Base-by-base conservation (phyloP, 2,113 vertebrate genomes). In the Datnioides undecimradiatus region DNA sequence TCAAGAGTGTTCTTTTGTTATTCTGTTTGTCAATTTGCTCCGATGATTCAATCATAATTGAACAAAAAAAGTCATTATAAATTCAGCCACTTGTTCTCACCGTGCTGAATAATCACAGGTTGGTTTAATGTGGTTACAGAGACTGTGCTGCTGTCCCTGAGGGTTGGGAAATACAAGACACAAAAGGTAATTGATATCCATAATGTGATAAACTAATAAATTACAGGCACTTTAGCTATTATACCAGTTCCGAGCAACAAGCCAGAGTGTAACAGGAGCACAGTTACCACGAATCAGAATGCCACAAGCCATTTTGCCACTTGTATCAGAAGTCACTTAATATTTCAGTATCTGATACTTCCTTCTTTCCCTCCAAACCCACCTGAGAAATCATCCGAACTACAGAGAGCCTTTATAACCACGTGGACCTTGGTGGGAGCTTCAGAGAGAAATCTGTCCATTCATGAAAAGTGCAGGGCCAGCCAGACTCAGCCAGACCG, bases 361-460 rank as follows among this genome's bases (percentile, higher is more conserved):
- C 87, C 87, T 65, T 77, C 63, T 82, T 62, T 68, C 21, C 75
- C 48, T 46, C 57, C 31, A 54, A 87, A 86, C 51, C 83, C 90
- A 89, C 84, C 85, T 75, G 89, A 90, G 90, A 85, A 92, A 86
- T 80, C 84, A 72, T 76, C 69, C 49, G 52, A 80, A 81, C 87
- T 89, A 93, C 90, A 93, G 87, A 91, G 84, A 63, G 79, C 85
- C 88, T 93, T 88, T 93, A 91, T 92, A 80, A 90, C 49, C 81
- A 62, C 34, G 46, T 58, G 79, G 80, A 60, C 78, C 83, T 82
- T 55, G 54, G 66, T 81, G 83, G 90, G 82, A 81, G 76, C 80
- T 89, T 85, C 75, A 86, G 75, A 86, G 87, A 93, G 89, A 90
- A 88, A 79, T 91, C 88, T 73, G 79, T 90, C 85, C 90, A 90